phyloP scores from a whole-genome alignment of 2,888 invertebrate species.

The Busseola fusca region DNA sequence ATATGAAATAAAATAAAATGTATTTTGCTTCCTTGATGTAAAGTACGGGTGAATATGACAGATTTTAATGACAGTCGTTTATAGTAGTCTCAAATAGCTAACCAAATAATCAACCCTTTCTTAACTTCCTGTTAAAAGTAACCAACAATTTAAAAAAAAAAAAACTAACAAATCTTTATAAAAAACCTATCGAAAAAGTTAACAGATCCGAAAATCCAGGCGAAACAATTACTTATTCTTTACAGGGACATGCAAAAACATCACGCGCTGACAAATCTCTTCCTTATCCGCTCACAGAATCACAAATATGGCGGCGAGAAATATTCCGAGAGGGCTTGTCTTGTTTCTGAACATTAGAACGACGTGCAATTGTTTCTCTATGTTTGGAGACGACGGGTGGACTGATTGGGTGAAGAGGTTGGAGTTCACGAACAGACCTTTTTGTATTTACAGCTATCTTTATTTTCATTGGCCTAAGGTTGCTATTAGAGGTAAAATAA shows the following conservation, averaged over 20 bases:
- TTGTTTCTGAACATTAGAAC: slow-evolving; percentile 45
- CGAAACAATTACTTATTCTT: slow-evolving; percentile 77
- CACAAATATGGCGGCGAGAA: slow-evolving; percentile 40
- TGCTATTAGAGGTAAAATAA: background rate
- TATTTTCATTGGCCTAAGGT: background rate
- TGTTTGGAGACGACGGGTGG: slow-evolving; percentile 8
- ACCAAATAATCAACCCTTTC: background rate
- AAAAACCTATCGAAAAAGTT: slow-evolving; percentile 20
- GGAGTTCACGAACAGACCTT: background rate
- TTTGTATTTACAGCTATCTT: background rate
- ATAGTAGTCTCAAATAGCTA: too few relatives aligned
- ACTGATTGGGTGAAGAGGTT: background rate
- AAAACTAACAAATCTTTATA: background rate
- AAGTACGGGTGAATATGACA: too few relatives aligned
- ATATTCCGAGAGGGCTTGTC: slow-evolving; percentile 35
- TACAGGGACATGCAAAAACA: slow-evolving; percentile 76
- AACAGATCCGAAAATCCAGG: slow-evolving; percentile 30
- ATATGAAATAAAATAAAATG: too few relatives aligned
- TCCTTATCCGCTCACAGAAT: slow-evolving; percentile 60
- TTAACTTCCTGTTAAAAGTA: too few relatives aligned
- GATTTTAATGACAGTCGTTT: too few relatives aligned
- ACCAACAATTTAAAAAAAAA: background rate
- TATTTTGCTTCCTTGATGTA: too few relatives aligned
- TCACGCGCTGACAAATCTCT: slow-evolving; percentile 73
- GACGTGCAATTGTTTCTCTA: slow-evolving; percentile 46